phyloP scores from a whole-genome alignment of 1,140 invertebrate genomes.

The Bombus superbus region DNA sequence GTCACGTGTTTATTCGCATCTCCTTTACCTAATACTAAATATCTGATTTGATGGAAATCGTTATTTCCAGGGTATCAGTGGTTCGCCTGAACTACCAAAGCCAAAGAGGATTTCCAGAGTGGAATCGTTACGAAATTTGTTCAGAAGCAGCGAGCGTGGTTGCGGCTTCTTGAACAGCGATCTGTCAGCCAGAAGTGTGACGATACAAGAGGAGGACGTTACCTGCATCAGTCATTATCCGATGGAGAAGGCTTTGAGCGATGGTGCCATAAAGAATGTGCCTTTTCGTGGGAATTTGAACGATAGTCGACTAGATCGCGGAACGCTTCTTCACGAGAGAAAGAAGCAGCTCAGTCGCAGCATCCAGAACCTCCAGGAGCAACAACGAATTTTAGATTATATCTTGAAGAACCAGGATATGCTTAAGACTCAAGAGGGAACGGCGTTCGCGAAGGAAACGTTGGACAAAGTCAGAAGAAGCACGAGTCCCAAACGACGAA shows the following conservation, averaged over 20 bases:
- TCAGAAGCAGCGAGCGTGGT: slow-evolving; percentile 71
- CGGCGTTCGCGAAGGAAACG: slow-evolving; percentile 55
- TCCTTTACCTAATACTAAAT: neutral
- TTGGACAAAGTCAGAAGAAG: slow-evolving; percentile 54
- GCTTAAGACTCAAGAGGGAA: slow-evolving; percentile 68
- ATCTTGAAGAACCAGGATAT: slow-evolving; percentile 73
- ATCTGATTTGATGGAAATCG: neutral
- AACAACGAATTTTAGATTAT: slow-evolving; percentile 71
- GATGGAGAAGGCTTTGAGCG: slow-evolving; percentile 78
- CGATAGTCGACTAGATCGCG: slow-evolving; percentile 25
- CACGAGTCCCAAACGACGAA: neutral
- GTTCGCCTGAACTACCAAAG: slow-evolving; percentile 62
- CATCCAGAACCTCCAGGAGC: slow-evolving; percentile 76
- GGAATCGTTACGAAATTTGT: slow-evolving; percentile 84
- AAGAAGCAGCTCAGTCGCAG: slow-evolving; percentile 73
- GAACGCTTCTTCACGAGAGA: slow-evolving; percentile 56
- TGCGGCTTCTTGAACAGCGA: slow-evolving; percentile 57
- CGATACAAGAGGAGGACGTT: slow-evolving; percentile 72
- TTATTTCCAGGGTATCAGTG: slow-evolving; percentile 24
- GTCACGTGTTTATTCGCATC: neutral
- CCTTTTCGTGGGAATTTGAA: neutral
- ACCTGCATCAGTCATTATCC: slow-evolving; percentile 59
- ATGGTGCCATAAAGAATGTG: slow-evolving; percentile 69
- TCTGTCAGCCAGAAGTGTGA: slow-evolving; percentile 57
- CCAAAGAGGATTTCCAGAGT: slow-evolving; percentile 84